Base-by-base conservation (phyloP, 2,797 vertebrate species). In the Chromis chromis region DNA sequence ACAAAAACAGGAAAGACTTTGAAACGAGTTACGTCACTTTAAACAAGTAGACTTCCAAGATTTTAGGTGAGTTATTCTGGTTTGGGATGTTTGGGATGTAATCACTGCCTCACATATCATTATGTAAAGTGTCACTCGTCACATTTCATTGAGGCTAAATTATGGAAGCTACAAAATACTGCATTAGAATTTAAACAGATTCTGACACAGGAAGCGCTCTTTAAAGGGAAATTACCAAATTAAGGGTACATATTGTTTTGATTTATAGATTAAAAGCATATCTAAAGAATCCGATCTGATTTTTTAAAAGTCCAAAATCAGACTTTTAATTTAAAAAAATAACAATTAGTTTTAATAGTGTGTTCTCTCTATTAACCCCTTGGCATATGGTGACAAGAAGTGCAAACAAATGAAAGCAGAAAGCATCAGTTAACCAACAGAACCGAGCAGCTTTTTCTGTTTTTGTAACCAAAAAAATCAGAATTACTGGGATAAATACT, bases 401-500 rank as follows among this genome's bases (percentile, higher is more conserved):
- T 13, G 3, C 25, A 46, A 33, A 14, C 22, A 10, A 55, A 22
- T 25, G 59, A 55, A 58, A 5, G 12, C 5, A 42, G 13, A 67
- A 46, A 49, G 3, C 46, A 40, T 12, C 13, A 16, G 16, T 4
- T 17, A 16, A 14, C 10, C 28, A n/a, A 48, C 1, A 5, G 42
- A 66, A 48, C 4, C 4, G 59, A 33, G 21, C 4, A 60, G 28
- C 27, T 49, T 19, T 33, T 19, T 28, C 31, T 33, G 10, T 31
- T 12, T 48, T 33, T 65, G 21, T 5, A 42, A 24, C 19, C 24
- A 49, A 8, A 56, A 57, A 21, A 54, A 52, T 25, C 10, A 22
- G 16, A 53, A 21, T 10, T 13, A 1, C 16, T 24, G 17, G 17
- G 16, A 0, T 4, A 57, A 17, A 53, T 88, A 94, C 94, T 94